phyloP scores from a whole-genome alignment of 2,888 invertebrate species.

The Platycheirus albimanus region DNA sequence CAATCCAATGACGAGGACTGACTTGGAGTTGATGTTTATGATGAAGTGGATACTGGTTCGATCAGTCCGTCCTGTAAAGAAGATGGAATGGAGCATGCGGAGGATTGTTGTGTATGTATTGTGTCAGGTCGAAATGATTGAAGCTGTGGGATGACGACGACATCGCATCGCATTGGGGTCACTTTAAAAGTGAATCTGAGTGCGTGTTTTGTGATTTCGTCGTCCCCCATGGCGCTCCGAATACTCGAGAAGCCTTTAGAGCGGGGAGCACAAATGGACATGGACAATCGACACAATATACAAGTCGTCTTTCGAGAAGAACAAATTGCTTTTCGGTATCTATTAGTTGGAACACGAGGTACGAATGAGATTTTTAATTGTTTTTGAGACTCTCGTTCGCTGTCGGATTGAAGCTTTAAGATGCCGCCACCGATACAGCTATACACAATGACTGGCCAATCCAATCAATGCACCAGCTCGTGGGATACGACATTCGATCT shows the following conservation, averaged over 20 bases:
- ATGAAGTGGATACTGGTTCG: constrained; percentile 48
- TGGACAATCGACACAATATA: constrained; percentile 53
- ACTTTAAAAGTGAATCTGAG: constrained; percentile 65
- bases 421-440: not conserved
- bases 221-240: constrained; percentile 72
- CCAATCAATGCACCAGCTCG: too few species aligned
- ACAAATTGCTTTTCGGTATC: constrained; percentile 74
- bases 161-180: constrained; percentile 68
- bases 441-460: too few species aligned
- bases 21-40: constrained; percentile 46
- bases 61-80: not conserved
- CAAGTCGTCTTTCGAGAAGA: constrained; percentile 32
- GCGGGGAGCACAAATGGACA: constrained; percentile 45
- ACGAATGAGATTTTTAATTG: constrained; percentile 65
- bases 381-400: constrained; percentile 55
- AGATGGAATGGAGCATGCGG: constrained; percentile 63
- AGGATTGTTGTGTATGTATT: constrained; percentile 40
- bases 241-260: constrained; percentile 12
- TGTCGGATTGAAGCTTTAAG: constrained; percentile 30
- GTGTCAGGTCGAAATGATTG: constrained; percentile 73
- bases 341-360: constrained; percentile 67
- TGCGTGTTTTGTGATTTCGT: constrained; percentile 36
- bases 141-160: constrained; percentile 64
- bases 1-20: constrained; percentile 61
- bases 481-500: too few species aligned